phyloP scores from a whole-genome alignment of 2,797 vertebrate genomes.

The Gadopsis bispinosus region DNA sequence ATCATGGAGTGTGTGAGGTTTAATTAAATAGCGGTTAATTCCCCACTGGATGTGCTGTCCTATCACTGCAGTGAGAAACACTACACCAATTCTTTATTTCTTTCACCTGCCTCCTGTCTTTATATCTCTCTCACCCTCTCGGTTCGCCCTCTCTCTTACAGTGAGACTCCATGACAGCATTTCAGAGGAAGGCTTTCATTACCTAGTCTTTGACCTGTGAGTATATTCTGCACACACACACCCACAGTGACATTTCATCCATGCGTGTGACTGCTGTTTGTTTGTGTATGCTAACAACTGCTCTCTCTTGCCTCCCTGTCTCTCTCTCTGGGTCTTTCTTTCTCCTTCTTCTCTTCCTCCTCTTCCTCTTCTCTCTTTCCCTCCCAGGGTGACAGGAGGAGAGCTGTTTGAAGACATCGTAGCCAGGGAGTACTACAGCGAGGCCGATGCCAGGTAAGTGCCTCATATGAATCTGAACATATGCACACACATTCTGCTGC shows the following conservation, averaged over 20 bases:
- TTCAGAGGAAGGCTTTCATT: slow-evolving; percentile 98
- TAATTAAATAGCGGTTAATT: slow-evolving; percentile 35
- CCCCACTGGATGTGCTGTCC: background rate
- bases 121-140: slow-evolving; percentile 30
- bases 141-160: slow-evolving; percentile 73
- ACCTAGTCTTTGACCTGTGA: slow-evolving; percentile 99
- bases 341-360: background rate
- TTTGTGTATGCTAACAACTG: slow-evolving; percentile 74
- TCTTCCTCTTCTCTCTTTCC: background rate
- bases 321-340: background rate
- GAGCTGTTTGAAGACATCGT: slow-evolving; percentile 98
- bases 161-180: slow-evolving; percentile 98
- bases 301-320: slow-evolving; percentile 37
- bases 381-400: slow-evolving; percentile 87
- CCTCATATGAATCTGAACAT: slow-evolving; percentile 47
- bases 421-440: slow-evolving; percentile 97
- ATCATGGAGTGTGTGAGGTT: background rate
- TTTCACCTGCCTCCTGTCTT: slow-evolving; percentile 24
- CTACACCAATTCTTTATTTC: background rate
- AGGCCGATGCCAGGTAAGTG: slow-evolving; percentile 94
- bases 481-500: slow-evolving; percentile 17
- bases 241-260: slow-evolving; percentile 71
- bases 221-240: slow-evolving; percentile 75
- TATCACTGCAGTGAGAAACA: slow-evolving; percentile 25
- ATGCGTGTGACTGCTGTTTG: slow-evolving; percentile 52